These are phyloP conservation scores for Drosophila albomicans DNA, from an alignment of 1,140 invertebrate species.

Conservation along the genomic window DNA sequence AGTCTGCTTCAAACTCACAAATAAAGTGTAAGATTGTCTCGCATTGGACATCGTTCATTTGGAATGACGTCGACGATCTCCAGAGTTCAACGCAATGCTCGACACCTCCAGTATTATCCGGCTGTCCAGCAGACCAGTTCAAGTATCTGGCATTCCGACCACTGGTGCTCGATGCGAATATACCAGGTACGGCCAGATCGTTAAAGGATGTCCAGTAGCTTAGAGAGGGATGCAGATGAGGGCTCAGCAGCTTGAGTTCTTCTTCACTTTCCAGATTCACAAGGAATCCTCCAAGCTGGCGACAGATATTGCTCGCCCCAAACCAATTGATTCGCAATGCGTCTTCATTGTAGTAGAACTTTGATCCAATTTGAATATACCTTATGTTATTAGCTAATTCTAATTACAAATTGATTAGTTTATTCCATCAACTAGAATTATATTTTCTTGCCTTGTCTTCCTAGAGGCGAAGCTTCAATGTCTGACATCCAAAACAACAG, in stretches of 20 bases:
- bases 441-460: not conserved
- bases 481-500: not conserved
- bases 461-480: conserved; percentile 2
- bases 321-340: conserved; percentile 45
- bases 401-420: no score
- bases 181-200: conserved; percentile 40
- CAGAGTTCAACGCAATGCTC: conserved; percentile 51
- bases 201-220: conserved; percentile 55
- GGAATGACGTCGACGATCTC: conserved; percentile 30
- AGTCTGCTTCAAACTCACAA: conserved; percentile 26
- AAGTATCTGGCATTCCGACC: conserved; percentile 30
- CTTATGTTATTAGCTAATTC: not conserved
- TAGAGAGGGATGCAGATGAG: conserved; percentile 21
- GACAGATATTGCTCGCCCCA: conserved; percentile 39
- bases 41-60: conserved; percentile 44
- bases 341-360: conserved; percentile 36
- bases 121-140: conserved; percentile 45
- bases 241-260: conserved; percentile 22
- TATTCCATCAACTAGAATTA: not conserved
- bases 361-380: conserved; percentile 8
- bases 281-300: conserved; percentile 33
- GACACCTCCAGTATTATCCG: conserved; percentile 39
- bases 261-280: conserved; percentile 18
- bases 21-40: conserved; percentile 22
- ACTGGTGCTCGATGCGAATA: conserved; percentile 45